These are phyloP conservation scores for Apostichopus leukothele DNA, from an alignment of 53 echinoderm and acorn worm species.

Conservation along the genomic window DNA sequence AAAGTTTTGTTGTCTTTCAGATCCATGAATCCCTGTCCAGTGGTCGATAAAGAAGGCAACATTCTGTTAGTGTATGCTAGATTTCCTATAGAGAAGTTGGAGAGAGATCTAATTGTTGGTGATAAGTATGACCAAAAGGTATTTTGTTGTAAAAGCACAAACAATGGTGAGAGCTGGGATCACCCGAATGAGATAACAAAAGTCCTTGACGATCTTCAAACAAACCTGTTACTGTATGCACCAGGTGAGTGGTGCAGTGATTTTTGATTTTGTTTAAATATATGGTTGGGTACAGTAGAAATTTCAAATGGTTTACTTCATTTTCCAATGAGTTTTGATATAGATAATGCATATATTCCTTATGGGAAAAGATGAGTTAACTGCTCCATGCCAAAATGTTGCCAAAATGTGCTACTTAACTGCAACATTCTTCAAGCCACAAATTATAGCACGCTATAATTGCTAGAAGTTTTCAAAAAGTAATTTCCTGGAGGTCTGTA, in stretches of 20 bases:
- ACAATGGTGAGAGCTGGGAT: slow-evolving; percentile 79
- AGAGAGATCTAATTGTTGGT: slow-evolving; percentile 68
- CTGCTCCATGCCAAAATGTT: too few species aligned
- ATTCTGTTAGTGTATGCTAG: slow-evolving; percentile 73
- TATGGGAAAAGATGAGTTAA: too few species aligned
- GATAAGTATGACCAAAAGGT: slow-evolving; percentile 66
- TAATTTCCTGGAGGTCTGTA: too few species aligned
- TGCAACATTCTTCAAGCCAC: too few species aligned
- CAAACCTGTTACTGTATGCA: slow-evolving; percentile 74
- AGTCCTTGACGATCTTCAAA: slow-evolving; percentile 65
- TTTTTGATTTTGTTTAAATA: too few species aligned
- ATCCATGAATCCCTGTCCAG: slow-evolving; percentile 88
- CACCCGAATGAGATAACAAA: slow-evolving; percentile 68
- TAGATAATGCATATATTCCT: too few species aligned
- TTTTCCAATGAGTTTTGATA: too few species aligned
- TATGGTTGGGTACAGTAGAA: too few species aligned
- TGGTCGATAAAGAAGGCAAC: slow-evolving; percentile 68
- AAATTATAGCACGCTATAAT: too few species aligned
- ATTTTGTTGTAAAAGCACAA: slow-evolving; percentile 69
- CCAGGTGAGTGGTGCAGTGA: slow-evolving; percentile 57
- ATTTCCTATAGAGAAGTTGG: slow-evolving; percentile 69
- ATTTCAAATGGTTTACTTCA: too few species aligned
- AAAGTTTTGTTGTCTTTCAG: slow-evolving; percentile 35
- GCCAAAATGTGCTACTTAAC: too few species aligned
- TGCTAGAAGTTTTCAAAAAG: too few species aligned